These are phyloP conservation scores for Tanaodytes sp. DNA, from an alignment of 2,888 invertebrate genomes.

Conservation along the genomic window DNA sequence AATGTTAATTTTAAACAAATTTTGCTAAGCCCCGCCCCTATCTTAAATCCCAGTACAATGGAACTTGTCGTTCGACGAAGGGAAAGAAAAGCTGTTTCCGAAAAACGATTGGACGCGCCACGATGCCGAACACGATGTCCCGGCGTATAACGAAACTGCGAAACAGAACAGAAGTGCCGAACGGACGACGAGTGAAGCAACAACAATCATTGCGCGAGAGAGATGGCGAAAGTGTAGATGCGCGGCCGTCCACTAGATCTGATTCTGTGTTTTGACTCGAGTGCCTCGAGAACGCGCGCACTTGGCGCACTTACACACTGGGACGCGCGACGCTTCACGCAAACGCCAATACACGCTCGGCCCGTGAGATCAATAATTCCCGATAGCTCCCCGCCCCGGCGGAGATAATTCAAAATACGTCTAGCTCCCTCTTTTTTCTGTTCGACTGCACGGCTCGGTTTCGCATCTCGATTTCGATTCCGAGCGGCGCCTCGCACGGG, in stretches of 20 bases:
- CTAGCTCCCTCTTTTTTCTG: constrained; percentile 1
- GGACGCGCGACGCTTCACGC: constrained; percentile 4
- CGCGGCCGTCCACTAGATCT: constrained; percentile 61
- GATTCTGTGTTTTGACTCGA: constrained; percentile 40
- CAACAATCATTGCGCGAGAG: constrained; percentile 5
- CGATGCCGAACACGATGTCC: too few species aligned
- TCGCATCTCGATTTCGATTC: too few species aligned
- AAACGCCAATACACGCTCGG: constrained; percentile 30
- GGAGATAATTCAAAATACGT: constrained; percentile 42
- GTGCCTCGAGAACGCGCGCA: constrained; percentile 35
- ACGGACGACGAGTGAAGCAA: too few species aligned
- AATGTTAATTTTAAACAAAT: too few species aligned
- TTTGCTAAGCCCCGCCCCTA: too few species aligned
- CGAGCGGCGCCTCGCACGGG: too few species aligned
- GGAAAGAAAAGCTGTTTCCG: too few species aligned
- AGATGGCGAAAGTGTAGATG: constrained; percentile 63
- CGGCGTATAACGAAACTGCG: constrained; percentile 6
- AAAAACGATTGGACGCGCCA: too few species aligned
- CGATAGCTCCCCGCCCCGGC: constrained; percentile 58
- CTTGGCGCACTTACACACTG: constrained; percentile 14
- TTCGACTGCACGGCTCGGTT: background rate
- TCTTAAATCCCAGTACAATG: too few species aligned
- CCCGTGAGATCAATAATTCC: constrained; percentile 66
- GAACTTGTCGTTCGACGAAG: too few species aligned
- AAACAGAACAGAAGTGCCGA: background rate